Conservation (phyloP, 2,888 invertebrate genomes). For the Alloscopus bannaensis region DNA sequence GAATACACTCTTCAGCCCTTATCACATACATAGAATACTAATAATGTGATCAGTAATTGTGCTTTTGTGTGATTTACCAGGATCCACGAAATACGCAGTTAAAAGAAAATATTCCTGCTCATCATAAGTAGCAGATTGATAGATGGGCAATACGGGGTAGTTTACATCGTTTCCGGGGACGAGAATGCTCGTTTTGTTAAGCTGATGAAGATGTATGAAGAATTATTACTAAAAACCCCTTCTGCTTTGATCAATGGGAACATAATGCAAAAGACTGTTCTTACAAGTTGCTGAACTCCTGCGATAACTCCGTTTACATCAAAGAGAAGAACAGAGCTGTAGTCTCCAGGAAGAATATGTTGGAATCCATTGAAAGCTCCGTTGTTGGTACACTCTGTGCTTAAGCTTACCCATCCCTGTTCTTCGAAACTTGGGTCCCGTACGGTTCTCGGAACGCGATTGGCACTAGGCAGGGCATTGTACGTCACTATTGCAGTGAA, state of each 20-base stretch:
- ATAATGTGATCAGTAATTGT: neutral
- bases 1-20: neutral
- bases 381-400: constrained; percentile 42
- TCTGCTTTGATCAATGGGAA: neutral
- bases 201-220: too few species aligned
- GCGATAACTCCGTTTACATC: constrained; percentile 67
- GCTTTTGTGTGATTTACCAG: constrained; percentile 55
- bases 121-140: constrained; percentile 54
- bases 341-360: constrained; percentile 50
- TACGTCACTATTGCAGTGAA: too few species aligned
- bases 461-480: too few species aligned
- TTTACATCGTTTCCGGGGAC: constrained; percentile 49
- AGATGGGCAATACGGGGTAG: constrained; percentile 61
- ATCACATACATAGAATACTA: neutral
- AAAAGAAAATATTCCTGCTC: constrained; percentile 56
- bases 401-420: constrained; percentile 24
- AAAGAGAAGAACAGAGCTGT: constrained; percentile 49
- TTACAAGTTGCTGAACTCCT: constrained; percentile 67
- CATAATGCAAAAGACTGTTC: neutral
- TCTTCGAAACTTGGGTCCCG: constrained; percentile 13
- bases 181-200: constrained; percentile 26
- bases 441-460: constrained; percentile 23
- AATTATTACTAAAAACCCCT: too few species aligned
- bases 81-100: constrained; percentile 67
- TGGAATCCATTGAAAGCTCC: constrained; percentile 61